phyloP scores from a whole-genome alignment of 2,888 invertebrate species.

The Meandrusa payeni region DNA sequence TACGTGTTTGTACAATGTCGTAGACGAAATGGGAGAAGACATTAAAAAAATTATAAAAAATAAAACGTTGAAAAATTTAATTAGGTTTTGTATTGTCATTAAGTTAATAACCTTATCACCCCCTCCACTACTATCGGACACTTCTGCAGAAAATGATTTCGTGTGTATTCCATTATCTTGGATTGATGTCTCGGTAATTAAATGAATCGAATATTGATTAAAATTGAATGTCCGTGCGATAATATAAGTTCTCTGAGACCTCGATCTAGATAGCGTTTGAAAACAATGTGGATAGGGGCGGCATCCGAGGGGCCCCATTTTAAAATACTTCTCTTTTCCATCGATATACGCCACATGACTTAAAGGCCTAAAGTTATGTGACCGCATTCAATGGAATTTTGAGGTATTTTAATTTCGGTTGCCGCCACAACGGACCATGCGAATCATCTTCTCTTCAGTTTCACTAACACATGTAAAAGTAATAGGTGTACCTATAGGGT shows the following conservation, averaged over 20 bases:
- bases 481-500: too few species aligned
- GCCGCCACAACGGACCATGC: conserved; percentile 61
- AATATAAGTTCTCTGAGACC: conserved; percentile 44
- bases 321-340: conserved; percentile 55
- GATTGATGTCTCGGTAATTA: conserved; percentile 48
- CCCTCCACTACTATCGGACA: conserved; percentile 58
- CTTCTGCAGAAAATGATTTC: conserved; percentile 53
- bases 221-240: too few species aligned
- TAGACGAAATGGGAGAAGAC: conserved; percentile 68
- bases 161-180: conserved; percentile 51
- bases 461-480: too few species aligned
- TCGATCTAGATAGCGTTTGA: conserved; percentile 44
- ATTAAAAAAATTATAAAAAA: conserved; percentile 78
- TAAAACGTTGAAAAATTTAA: conserved; percentile 72
- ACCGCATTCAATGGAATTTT: conserved; percentile 63
- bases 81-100: conserved; percentile 66
- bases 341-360: conserved; percentile 63
- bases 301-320: conserved; percentile 69
- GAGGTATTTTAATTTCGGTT: conserved; percentile 59
- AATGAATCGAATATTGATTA: not conserved
- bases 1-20: conserved; percentile 77
- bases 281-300: conserved; percentile 60
- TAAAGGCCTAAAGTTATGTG: conserved; percentile 78
- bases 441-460: conserved; percentile 65
- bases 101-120: conserved; percentile 48